phyloP scores from a whole-genome alignment of 2,113 vertebrate species.

The Brachionichthys hirsutus region DNA sequence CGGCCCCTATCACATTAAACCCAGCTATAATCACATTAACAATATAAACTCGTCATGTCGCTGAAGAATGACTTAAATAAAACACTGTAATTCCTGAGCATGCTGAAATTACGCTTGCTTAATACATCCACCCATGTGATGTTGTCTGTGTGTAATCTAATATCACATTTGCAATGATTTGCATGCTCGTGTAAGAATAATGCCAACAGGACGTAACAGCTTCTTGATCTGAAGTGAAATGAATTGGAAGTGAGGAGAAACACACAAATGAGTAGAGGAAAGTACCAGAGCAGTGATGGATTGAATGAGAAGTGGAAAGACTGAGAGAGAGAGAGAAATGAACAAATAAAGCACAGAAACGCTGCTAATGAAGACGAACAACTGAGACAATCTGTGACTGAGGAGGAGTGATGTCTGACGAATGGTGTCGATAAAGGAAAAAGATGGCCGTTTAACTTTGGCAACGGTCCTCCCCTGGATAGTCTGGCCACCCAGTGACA shows the following conservation, averaged over 20 bases:
- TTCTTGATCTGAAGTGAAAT: constrained; percentile 10
- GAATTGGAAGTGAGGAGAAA: constrained; percentile 6
- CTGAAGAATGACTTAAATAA: constrained; percentile 14
- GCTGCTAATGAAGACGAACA: constrained; percentile 68
- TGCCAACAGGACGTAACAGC: constrained; percentile 30
- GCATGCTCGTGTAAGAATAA: constrained; percentile 25
- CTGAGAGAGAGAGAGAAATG: constrained; percentile 30
- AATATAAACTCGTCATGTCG: not conserved
- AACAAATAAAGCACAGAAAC: constrained; percentile 55
- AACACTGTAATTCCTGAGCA: constrained; percentile 18
- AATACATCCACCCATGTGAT: not conserved
- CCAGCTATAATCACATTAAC: not conserved
- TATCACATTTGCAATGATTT: constrained; percentile 13
- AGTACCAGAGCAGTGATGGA: not conserved
- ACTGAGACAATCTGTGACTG: constrained; percentile 39
- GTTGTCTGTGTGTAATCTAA: constrained; percentile 35
- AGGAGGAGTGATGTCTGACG: constrained; percentile 43
- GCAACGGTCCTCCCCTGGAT: constrained; percentile 36
- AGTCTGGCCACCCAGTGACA: constrained; percentile 54
- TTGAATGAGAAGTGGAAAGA: not conserved
- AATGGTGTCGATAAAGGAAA: constrained; percentile 44
- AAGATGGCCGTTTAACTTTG: constrained; percentile 48
- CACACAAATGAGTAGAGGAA: not conserved
- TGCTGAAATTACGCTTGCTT: constrained; percentile 24
- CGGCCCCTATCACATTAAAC: not conserved